A percentile compares a stretch with the other conserved stretches of the same genome.
These are phyloP conservation scores for Hephaestus fuliginosus DNA, from an alignment of 2,797 vertebrate genomes.

Conservation along the genomic window DNA sequence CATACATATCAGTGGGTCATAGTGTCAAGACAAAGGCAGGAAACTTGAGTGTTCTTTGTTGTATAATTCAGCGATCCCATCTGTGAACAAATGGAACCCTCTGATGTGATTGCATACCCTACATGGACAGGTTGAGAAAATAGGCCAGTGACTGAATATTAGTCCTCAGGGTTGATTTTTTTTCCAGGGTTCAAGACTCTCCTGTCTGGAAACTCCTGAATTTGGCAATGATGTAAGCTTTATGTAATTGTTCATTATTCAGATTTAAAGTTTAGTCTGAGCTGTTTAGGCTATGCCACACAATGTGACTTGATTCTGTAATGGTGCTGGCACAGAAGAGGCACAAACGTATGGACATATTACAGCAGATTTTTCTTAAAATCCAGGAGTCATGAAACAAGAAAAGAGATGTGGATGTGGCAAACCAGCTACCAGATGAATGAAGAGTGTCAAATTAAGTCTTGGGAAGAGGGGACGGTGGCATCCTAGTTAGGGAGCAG, in stretches of 20 bases:
- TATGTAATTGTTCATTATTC: constrained; percentile 22
- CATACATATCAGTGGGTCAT: constrained; percentile 19
- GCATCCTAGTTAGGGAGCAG: too few species aligned
- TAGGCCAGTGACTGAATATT: constrained; percentile 23
- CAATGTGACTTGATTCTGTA: not conserved
- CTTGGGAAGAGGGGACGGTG: too few species aligned
- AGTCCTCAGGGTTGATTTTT: constrained; percentile 29
- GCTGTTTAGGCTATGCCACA: not conserved
- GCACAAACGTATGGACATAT: too few species aligned
- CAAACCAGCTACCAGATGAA: too few species aligned
- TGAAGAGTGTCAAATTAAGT: too few species aligned
- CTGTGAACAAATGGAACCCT: constrained; percentile 46
- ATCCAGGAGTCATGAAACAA: too few species aligned
- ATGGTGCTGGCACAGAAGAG: too few species aligned
- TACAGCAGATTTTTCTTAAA: too few species aligned
- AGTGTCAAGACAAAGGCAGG: constrained; percentile 33
- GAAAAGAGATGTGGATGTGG: too few species aligned
- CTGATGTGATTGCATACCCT: constrained; percentile 52
- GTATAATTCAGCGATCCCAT: constrained; percentile 53
- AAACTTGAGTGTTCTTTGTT: constrained; percentile 53
- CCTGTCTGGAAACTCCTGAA: constrained; percentile 24
- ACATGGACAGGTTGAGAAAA: constrained; percentile 48
- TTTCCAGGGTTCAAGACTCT: constrained; percentile 36
- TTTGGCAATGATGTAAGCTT: constrained; percentile 40
- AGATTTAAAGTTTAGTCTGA: not conserved